Evolutionary conservation across 2,888 invertebrate species (phyloP), one percentile per base, ranked within the genome.

Genomic region (Cantharis rustica): DNA sequence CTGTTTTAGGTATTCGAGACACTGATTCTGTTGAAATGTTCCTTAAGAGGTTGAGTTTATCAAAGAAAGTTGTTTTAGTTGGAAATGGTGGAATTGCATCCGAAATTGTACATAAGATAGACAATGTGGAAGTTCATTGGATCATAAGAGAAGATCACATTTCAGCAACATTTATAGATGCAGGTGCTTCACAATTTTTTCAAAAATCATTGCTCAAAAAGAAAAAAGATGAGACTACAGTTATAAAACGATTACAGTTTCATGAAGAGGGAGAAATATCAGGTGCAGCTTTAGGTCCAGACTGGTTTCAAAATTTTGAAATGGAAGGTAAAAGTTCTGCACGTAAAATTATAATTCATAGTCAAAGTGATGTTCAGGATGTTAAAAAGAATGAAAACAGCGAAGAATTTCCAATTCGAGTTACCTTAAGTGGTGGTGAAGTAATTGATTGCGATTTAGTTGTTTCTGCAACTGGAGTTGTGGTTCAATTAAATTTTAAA

Each of bases 71-170:
- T 84, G 88, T 96, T 0, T 91, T 99, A 66, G 92, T 99, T 70
- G 99, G 99, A 10, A 99, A 99, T 90, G 99, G 99, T 31, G 99
- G 99, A 13, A 99, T 99, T 85, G 99, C 99, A 63, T 98, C 98
- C 62, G 99, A 99, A 90, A 90, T 99, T 81, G 95, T 96, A 73
- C 94, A 96, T 87, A 97, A 98, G 86, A 92, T 98, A 15, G 91
- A 92, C 85, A 93, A 94, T 16, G 92, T 97, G 70, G 93, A 97
- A 85, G 93, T 98, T 70, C 90, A 97, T 77, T 99, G 99, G 99
- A 93, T 96, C 0, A 93, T 99, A 68, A 96, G 96, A 88, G 97
- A 99, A 89, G 92, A 93, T 80, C 95, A 96, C 81, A 97, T 99
- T 83, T 94, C 96, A 13, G 94, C 97, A 13, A 96, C 97, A 13